Evolutionary conservation across 2,888 invertebrate species (phyloP).

Genomic region (Scaptomyza polygonia): DNA sequence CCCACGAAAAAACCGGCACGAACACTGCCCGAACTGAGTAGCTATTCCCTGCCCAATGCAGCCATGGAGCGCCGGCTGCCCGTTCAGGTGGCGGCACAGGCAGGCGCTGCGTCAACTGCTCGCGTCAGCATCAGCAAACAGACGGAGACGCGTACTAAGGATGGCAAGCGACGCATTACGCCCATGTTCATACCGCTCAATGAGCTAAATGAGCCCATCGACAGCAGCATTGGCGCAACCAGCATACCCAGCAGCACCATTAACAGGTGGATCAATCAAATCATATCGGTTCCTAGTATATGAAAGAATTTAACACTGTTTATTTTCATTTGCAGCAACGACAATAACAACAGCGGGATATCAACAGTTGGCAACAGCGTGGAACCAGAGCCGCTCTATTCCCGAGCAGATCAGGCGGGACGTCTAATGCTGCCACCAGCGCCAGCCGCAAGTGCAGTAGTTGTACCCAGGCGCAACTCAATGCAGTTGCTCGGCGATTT

Average conservation of each 20-base stretch:
- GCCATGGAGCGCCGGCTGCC: conserved; percentile 49
- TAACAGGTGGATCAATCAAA: conserved; percentile 15
- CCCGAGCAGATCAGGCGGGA: conserved; percentile 10
- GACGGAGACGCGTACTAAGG: conserved; percentile 96
- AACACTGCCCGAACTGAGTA: conserved; percentile 69
- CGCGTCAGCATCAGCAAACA: conserved; percentile 91
- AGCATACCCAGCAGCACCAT: conserved; percentile 11
- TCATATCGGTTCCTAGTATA: too few species aligned
- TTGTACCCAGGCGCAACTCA: conserved; percentile 23
- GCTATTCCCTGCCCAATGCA: conserved; percentile 48
- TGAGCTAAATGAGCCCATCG: conserved; percentile 81
- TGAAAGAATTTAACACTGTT: too few species aligned
- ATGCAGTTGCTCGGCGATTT: conserved; percentile 37
- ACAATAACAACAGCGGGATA: conserved; percentile 1
- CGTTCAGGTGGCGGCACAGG: conserved; percentile 17
- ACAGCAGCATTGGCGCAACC: conserved; percentile 23
- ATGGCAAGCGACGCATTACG: conserved; percentile 97
- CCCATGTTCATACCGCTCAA: conserved; percentile 95
- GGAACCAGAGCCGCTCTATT: conserved; percentile 27
- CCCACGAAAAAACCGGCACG: background rate
- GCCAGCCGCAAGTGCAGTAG: conserved; percentile 9
- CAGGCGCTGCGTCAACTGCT: conserved; percentile 50
- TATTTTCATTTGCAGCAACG: background rate
- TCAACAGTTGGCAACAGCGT: background rate
- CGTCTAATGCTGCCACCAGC: conserved; percentile 42